Evolutionary conservation across 1,140 invertebrate genomes (phyloP), one percentile per base, ranked within the genome.

Genomic region (Andricus grossulariae): DNA sequence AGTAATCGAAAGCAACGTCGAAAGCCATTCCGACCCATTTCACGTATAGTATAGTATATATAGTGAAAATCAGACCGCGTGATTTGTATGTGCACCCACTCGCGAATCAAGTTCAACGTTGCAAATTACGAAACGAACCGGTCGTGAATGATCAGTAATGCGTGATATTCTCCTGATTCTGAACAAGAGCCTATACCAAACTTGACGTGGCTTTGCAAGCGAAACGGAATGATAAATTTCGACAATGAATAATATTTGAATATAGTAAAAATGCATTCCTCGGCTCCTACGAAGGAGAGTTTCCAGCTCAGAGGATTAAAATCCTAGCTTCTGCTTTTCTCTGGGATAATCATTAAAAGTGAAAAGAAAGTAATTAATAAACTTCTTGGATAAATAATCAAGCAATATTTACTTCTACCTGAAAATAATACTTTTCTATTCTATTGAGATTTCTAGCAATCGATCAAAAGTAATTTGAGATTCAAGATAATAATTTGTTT

Each of bases 191-290:
- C 60, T 32, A 45, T 66, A 66, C 60, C 39, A 5, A 16, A 66
- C 12, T 66, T 66, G 45, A 45, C 60, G 60, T 39, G 60, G 60
- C 25, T 25, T 66, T 39, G 39, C 60, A 89, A 6, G 50, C 18
- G 60, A 50, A 52, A 39, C 16, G 50, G 70, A 74, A 57, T 19
- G 15, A 32, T 21, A 52, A 77, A 50, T 39, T 73, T 80, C 66
- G 55, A 50, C 21, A 12, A 19, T 57, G 13, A 71, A 55, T 73
- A 71, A 55, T 73, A 60, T 71, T 73, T 77, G 16, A 12, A 72
- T 71, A 71, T 71, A n/a, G 5, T 50, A 72, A 18, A n/a, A 66
- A 66, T 32, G 21, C 25, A 66, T 66, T 39, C 25, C 25, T n/a
- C 10, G 16, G 25, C 25, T 39, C 25, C 25, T 66, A 15, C 6